A percentile compares a stretch with the other conserved stretches of the same genome.
These are phyloP conservation scores for Fregata magnificens DNA, from an alignment of 2,113 vertebrate genomes.

Conservation along the genomic window DNA sequence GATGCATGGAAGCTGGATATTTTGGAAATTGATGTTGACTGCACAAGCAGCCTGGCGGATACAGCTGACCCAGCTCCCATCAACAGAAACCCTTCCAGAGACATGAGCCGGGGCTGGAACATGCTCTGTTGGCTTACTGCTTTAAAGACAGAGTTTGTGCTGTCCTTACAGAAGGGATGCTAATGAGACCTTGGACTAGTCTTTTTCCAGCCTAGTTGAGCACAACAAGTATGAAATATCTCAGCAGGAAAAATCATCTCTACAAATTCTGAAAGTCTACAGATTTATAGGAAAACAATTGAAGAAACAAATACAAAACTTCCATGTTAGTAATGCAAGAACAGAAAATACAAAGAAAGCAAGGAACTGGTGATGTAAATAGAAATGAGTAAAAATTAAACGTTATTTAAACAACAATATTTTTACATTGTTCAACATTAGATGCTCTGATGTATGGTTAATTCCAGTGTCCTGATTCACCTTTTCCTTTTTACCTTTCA, in stretches of 20 bases:
- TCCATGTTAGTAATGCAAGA: neutral
- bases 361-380: neutral
- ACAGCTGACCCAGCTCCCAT: neutral
- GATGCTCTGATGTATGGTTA: neutral
- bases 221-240: neutral
- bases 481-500: neutral
- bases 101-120: neutral
- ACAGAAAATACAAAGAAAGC: neutral
- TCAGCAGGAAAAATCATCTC: neutral
- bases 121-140: neutral
- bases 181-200: neutral
- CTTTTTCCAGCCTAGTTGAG: neutral
- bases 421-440: neutral
- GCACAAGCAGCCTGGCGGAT: neutral
- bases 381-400: neutral
- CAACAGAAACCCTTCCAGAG: neutral
- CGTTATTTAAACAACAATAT: neutral
- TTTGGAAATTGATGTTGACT: neutral
- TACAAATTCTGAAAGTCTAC: neutral
- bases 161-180: neutral
- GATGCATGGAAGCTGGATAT: fast-evolving
- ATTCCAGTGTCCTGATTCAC: neutral
- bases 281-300: neutral
- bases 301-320: neutral
- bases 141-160: neutral